Percentiles rank a stretch among this genome's conserved stretches.
Conservation (phyloP, 2,113 vertebrate species). For the Oreochromis spilurus region DNA sequence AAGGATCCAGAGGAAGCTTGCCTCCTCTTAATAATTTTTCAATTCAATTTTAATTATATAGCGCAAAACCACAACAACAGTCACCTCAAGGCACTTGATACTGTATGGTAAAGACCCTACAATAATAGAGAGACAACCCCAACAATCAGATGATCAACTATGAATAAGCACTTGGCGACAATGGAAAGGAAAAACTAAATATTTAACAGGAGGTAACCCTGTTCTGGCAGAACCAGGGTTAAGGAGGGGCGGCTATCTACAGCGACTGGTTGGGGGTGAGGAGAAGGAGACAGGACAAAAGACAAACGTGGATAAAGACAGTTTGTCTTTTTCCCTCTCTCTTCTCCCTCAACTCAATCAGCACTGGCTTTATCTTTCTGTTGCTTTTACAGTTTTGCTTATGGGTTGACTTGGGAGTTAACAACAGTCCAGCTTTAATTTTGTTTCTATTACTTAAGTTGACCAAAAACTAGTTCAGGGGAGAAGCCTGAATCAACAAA, state of each 20-base stretch:
- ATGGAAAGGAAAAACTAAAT: not conserved
- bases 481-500: not conserved
- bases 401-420: not conserved
- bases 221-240: not conserved
- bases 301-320: not conserved
- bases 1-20: not conserved
- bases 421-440: not conserved
- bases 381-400: not conserved
- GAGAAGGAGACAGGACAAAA: not conserved
- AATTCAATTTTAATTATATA: not conserved
- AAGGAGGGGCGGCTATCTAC: not conserved
- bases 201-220: not conserved
- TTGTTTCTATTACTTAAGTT: not conserved
- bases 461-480: not conserved
- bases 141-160: not conserved
- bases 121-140: not conserved
- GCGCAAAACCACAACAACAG: not conserved
- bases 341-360: not conserved
- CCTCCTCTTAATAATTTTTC: not conserved
- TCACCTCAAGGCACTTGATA: not conserved
- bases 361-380: not conserved
- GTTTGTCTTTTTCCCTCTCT: not conserved
- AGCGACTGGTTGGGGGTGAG: not conserved
- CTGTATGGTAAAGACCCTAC: not conserved
- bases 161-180: not conserved